phyloP scores from a whole-genome alignment of 37 sponge, comb jelly and placozoan genomes.

The Corticium candelabrum region DNA sequence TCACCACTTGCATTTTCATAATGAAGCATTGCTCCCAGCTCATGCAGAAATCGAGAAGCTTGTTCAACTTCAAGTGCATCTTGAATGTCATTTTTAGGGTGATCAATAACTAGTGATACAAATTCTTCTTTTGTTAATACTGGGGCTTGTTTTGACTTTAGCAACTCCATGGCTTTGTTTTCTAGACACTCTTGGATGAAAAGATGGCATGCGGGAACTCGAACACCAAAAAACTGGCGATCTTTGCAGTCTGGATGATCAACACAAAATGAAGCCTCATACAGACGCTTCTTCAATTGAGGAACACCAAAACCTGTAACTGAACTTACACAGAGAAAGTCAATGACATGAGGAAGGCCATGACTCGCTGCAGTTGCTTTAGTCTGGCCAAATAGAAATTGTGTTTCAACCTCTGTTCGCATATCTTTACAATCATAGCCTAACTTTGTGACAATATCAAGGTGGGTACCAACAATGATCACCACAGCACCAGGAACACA shows the following conservation, averaged over 20 bases:
- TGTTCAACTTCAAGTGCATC: slow-evolving; percentile 42
- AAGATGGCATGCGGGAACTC: background rate
- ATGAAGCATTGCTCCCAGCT: slow-evolving; percentile 43
- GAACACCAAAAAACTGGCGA: background rate
- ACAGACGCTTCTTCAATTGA: slow-evolving; percentile 15
- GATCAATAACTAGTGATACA: slow-evolving; percentile 26
- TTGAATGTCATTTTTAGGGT: slow-evolving; percentile 22
- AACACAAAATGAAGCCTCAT: background rate
- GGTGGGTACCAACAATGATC: slow-evolving; percentile 46
- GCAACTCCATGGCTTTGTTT: background rate
- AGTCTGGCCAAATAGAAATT: background rate
- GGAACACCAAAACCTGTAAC: slow-evolving; percentile 27
- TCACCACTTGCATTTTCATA: slow-evolving; percentile 10
- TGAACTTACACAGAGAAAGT: slow-evolving; percentile 35
- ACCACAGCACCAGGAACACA: slow-evolving; percentile 41
- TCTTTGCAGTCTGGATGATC: background rate
- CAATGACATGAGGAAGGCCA: slow-evolving; percentile 35
- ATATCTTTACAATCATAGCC: background rate
- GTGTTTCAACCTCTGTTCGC: background rate
- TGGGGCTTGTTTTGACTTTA: background rate
- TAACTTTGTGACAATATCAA: slow-evolving; percentile 8
- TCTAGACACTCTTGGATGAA: background rate
- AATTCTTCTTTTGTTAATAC: slow-evolving; percentile 39
- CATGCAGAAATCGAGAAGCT: slow-evolving; percentile 61
- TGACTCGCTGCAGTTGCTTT: background rate